Base-by-base conservation (phyloP, 1,140 invertebrate genomes). In the Chironomus striatipennis region DNA sequence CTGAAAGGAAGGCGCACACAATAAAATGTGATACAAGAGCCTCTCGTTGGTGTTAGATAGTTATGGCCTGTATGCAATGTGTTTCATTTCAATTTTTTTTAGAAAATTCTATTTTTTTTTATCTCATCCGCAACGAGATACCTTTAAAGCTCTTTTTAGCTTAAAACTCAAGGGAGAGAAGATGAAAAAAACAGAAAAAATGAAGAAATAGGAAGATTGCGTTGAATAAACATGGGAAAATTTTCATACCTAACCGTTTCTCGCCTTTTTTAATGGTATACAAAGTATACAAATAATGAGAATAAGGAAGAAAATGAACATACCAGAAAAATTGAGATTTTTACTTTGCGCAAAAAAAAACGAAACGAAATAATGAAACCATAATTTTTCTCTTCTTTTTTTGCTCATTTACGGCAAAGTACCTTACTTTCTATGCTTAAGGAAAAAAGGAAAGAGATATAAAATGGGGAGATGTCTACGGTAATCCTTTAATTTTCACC, bases 201-300 rank as follows among this genome's bases (percentile, higher is more conserved):
- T 34, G 24, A 34, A 34, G 24, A 34, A 34, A 34, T 34, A 34
- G 24, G 24, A 34, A 34, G 24, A 34, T 34, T 34, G 24, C 24
- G 24, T 34, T 47, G n/a, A 57, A n/a, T 57, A 57, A 57, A 57
- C n/a, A 57, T 57, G 47, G 47, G 47, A 57, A 57, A 57, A 57
- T 57, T 57, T 57, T 57, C 43, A 57, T 57, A 5, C n/a, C 12
- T 57, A 15, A 10, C 43, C 7, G 12, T 57, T 57, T 57, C 24
- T 34, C 24, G 24, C 24, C 24, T 34, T 34, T n/a, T 34, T 34
- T 34, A 34, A 34, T 34, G 24, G 24, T 34, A 34, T 34, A 34
- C 24, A 34, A 34, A 34, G 24, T 34, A 34, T 34, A 34, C 24
- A 34, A 57, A 57, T 57, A 57, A 15, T n/a, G 47, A 57, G n/a